These are phyloP conservation scores for Caenorhabditis virilis DNA, from an alignment of 2,888 invertebrate species.

Conservation along the genomic window DNA sequence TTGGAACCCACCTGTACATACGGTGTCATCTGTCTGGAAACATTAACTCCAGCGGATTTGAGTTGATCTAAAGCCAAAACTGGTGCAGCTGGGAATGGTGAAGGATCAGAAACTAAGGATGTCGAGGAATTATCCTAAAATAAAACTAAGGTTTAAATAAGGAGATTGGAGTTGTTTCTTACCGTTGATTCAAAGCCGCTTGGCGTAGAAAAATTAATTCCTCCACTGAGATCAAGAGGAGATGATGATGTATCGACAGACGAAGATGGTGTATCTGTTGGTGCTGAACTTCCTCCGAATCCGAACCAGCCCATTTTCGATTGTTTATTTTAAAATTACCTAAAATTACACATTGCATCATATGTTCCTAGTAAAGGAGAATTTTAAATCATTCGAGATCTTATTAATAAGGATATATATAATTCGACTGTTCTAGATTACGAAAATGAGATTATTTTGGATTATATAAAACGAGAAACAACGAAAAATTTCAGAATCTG, in stretches of 20 bases:
- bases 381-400: too few species aligned
- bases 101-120: slow-evolving; percentile 28
- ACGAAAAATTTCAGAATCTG: neutral
- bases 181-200: slow-evolving; percentile 34
- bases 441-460: neutral
- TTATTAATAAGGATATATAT: too few species aligned
- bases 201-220: slow-evolving; percentile 38
- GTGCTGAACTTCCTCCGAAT: slow-evolving; percentile 34
- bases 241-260: slow-evolving; percentile 34
- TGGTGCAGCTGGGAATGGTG: slow-evolving; percentile 44
- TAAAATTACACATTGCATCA: slow-evolving; percentile 4
- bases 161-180: neutral
- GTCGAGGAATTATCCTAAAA: slow-evolving; percentile 1
- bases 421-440: too few species aligned
- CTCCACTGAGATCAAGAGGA: slow-evolving; percentile 45
- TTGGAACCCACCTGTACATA: slow-evolving; percentile 60
- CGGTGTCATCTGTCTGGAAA: slow-evolving; percentile 63
- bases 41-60: slow-evolving; percentile 62
- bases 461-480: neutral
- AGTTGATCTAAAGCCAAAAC: slow-evolving; percentile 63
- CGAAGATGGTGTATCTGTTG: slow-evolving; percentile 39
- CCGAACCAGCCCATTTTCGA: slow-evolving; percentile 56
- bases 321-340: too few species aligned
- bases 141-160: neutral
- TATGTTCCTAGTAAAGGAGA: neutral